Base-by-base conservation (phyloP, 2,797 vertebrate species). In the Protosalanx chinensis region DNA sequence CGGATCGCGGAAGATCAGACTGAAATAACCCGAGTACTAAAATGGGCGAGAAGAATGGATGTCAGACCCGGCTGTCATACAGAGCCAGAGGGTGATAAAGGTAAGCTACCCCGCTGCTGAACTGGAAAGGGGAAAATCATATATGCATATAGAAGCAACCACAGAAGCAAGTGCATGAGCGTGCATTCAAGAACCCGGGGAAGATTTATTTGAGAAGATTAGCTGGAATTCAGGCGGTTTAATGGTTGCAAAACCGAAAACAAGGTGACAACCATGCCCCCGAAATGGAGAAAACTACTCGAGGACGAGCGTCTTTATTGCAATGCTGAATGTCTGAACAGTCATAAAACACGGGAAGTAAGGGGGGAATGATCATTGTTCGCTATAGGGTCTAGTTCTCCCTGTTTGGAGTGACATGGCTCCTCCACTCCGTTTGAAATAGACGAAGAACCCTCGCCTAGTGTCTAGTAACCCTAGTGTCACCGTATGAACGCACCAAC, bases 341-440 rank as follows among this genome's bases (percentile, higher is more conserved):
- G 10, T 56, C 18, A 56, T n/a, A 16, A 56, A 56, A n/a, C 51
- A 56, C n/a, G 18, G 51, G 18, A 4, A 16, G 51, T 56, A n/a
- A 16, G 1, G n/a, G 51, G 27, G 12, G 46, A 27, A 16, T 16
- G 1, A 30, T 29, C 20, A 30, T 66, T 27, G 6, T 18, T 67
- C 27, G 27, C 63, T 23, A 33, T 35, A 33, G 30, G 13, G 6
- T 56, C 15, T 56, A n/a, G 73, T 49, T 74, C 62, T 35, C 3
- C 67, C 5, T 69, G 10, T 63, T 79, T 72, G 76, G 61, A 59
- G 76, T 70, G 66, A 68, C 57, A 64, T 76, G 59, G 71, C 70
- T 58, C 7, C 70, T 58, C 7, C 3, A 27, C 4, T 46, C 37
- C 58, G 57, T 32, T 5, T 35, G 6, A 32, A 58, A 30, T 29